A percentile compares a stretch with the other conserved stretches of the same genome.
phyloP scores from a whole-genome alignment of 2,113 vertebrate genomes.

The Corvus hawaiiensis region DNA sequence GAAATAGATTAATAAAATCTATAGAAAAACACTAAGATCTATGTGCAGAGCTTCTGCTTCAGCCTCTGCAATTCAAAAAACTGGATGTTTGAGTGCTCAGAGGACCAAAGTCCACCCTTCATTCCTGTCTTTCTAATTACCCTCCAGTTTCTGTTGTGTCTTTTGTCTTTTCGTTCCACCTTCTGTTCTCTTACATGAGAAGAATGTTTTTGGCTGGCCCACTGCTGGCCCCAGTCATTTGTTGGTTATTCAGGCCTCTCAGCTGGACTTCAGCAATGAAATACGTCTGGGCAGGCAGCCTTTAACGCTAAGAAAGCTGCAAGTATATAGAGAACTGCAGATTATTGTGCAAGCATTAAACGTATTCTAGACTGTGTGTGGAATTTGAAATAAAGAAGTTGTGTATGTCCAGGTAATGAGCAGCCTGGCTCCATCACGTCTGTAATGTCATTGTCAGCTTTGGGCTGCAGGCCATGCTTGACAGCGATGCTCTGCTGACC shows the following conservation, averaged over 20 bases:
- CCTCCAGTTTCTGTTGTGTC: neutral
- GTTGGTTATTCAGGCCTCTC: neutral
- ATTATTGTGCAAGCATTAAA: neutral
- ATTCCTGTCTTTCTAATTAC: neutral
- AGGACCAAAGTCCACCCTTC: neutral
- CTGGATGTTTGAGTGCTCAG: neutral
- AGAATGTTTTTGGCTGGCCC: neutral
- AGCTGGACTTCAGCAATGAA: neutral
- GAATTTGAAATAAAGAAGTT: neutral
- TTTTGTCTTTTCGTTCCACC: neutral
- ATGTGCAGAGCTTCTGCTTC: neutral
- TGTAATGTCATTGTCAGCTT: neutral
- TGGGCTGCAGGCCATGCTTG: neutral
- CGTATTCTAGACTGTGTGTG: neutral
- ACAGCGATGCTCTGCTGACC: neutral
- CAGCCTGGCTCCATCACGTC: neutral
- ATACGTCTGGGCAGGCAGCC: neutral
- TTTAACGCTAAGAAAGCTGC: neutral
- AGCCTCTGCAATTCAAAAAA: neutral
- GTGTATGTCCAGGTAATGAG: neutral
- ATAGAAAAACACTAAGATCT: neutral
- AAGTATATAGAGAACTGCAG: neutral
- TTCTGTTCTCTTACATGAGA: neutral
- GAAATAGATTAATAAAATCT: neutral
- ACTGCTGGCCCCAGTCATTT: neutral